Percentiles rank a stretch among this genome's conserved stretches.
These are phyloP conservation scores for Akabosia matsudoensis DNA, from an alignment of 1,140 invertebrate genomes.

Conservation along the genomic window DNA sequence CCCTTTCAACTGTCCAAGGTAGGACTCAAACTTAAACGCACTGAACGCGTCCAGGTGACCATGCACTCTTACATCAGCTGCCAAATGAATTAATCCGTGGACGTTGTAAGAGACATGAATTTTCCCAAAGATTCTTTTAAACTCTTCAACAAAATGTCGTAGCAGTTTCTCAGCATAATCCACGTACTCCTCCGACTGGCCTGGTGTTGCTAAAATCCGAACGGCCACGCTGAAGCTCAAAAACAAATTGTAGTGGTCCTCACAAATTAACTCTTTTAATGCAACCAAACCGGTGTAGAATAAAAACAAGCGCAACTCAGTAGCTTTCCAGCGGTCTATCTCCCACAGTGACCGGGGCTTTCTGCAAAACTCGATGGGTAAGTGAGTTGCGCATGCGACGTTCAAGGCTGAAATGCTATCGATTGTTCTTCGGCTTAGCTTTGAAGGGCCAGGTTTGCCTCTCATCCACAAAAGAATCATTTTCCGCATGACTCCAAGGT, in stretches of 20 bases:
- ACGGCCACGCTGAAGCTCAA: constrained; percentile 3
- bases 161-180: constrained; percentile 23
- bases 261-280: constrained; percentile 7
- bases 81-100: constrained; percentile 34
- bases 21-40: constrained; percentile 27
- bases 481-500: constrained; percentile 42
- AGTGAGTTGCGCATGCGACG: background rate
- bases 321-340: constrained; percentile 40
- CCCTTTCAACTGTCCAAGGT: constrained; percentile 28
- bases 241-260: constrained; percentile 30
- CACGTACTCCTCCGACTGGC: background rate
- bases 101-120: constrained; percentile 32
- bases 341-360: constrained; percentile 32
- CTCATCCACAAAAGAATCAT: constrained; percentile 32
- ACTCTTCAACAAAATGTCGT: constrained; percentile 25
- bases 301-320: constrained; percentile 40
- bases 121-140: constrained; percentile 26
- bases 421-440: background rate
- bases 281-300: constrained; percentile 44
- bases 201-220: constrained; percentile 6
- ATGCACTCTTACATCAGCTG: constrained; percentile 3
- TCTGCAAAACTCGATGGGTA: constrained; percentile 41
- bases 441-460: constrained; percentile 15
- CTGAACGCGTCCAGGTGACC: constrained; percentile 27
- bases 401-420: constrained; percentile 25